Base-by-base conservation (phyloP, 2,797 vertebrate species). In the Hippocampus kuda region DNA sequence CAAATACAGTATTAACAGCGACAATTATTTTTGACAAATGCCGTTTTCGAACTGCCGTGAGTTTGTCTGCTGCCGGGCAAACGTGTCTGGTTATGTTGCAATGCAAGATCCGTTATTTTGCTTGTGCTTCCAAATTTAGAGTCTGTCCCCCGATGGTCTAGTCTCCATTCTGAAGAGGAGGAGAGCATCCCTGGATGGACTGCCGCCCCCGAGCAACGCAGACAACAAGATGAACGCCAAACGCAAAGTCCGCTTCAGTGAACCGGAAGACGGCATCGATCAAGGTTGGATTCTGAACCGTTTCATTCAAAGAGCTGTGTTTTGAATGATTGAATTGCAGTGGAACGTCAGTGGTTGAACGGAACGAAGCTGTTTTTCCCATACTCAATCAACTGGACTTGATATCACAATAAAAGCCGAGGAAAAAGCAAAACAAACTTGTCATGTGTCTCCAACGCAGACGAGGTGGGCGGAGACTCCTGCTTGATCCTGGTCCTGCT, bases 141-240 rank as follows among this genome's bases (percentile, higher is more conserved):
- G 84, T 67, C 89, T 87, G 34, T 92, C 91, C 26, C 86, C 92
- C 0, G 92, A 94, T 62, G 94, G 95, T 1, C 83, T 98, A 81
- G 94, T 99, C 51, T 99, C 97, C 70, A 99, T 99, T 70, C 81
- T 99, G 76, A 99, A 98, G 89, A 95, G 94, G 86, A 91, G 85
- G 84, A 90, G 86, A 77, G 81, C 84, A 0, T 91, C 90, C 1
- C 70, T 88, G 70, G 91, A 93, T 57, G 91, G 92, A 68, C 87
- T 89, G 30, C 81, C 85, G 76, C 88, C 91, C 67, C 74, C 86
- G 67, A 75, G 86, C 83, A 67, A 85, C 81, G 65, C 11, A 0
- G 34, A 15, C 1, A 64, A 27, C 3, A 94, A 89, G 72, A 85
- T 88, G 34, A 82, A 12, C 61, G 83, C 90, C 59, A 95, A 94